Evolutionary conservation across 2,797 vertebrate species (phyloP).

Genomic region (Sylvia borin): DNA sequence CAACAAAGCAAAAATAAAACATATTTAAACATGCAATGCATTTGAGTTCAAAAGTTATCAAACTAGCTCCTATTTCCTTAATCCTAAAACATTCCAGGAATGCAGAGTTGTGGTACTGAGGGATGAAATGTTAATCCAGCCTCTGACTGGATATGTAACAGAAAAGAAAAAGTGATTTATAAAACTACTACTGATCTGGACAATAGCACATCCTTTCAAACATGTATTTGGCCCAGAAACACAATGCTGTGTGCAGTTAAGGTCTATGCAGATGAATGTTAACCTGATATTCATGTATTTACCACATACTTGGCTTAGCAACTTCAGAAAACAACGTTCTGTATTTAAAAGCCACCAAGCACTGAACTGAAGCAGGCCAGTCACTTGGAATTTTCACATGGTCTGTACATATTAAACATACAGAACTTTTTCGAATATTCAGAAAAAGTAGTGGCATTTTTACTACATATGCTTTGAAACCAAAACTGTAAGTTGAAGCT

Average conservation of each 20-base stretch:
- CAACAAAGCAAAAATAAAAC: neutral
- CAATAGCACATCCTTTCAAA: neutral
- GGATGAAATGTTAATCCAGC: neutral
- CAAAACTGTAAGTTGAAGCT: neutral
- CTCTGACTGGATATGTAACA: neutral
- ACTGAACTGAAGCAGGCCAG: neutral
- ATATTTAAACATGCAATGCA: neutral
- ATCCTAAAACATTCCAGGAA: neutral
- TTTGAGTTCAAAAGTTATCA: neutral
- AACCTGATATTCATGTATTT: neutral
- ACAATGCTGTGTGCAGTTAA: neutral
- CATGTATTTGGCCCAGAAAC: neutral
- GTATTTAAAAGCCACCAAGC: neutral
- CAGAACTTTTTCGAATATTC: fast-evolving
- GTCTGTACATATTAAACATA: neutral
- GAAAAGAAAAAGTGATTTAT: neutral
- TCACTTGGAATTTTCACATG: neutral
- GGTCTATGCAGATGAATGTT: neutral
- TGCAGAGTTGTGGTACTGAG: neutral
- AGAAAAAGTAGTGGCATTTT: neutral
- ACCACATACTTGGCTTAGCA: neutral
- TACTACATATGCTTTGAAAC: neutral
- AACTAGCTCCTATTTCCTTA: neutral
- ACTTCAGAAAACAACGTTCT: neutral
- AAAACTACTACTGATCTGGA: neutral